Base-by-base conservation (phyloP, 2,888 invertebrate genomes). In the Muscina levida region DNA sequence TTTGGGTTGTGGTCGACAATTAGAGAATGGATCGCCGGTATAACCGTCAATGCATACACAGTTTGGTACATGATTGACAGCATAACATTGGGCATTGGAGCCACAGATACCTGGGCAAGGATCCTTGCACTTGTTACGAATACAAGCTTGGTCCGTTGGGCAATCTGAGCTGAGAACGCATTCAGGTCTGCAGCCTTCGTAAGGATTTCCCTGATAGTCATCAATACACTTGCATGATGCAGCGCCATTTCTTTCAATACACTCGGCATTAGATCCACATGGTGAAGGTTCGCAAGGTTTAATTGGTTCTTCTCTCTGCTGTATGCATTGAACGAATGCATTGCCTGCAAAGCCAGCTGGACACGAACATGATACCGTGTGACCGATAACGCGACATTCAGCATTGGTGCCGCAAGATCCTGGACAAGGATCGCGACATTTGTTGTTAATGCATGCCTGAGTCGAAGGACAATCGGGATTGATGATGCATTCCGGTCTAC, bases 51-150 rank as follows among this genome's bases (percentile, higher is more conserved):
- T 87, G 86, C 97, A 97, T 5, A 94, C 95, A 88, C 97, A 97
- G 57, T 94, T 94, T n/a, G 97, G 97, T 56, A 96, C 93, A 87
- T 97, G 97, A 88, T 96, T 96, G 13, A 95, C 93, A 2, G 96
- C 96, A 53, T 93, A 93, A 87, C 97, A 97, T 87, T 95, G 94
- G 1, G 97, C 96, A 88, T 95, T 94, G 71, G 93, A 92, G 5
- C 97, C 97, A 88, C 97, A 97, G 77, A 95, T 93, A 79, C 96
- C 96, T 13, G 95, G 95, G 85, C 97, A 97, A 51, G 97, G 97
- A 91, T 97, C 95, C 67, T 92, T 92, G 87, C 97, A 97, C 89
- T 96, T 96, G 87, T 95, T 95, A 85, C 95, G 93, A 53, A 95
- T 92, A 86, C 97, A 97, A 53, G 96, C 94, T 88, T 94, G 95